Base-by-base conservation (phyloP, 2,797 vertebrate genomes). In the Rhynchonycteris naso region DNA sequence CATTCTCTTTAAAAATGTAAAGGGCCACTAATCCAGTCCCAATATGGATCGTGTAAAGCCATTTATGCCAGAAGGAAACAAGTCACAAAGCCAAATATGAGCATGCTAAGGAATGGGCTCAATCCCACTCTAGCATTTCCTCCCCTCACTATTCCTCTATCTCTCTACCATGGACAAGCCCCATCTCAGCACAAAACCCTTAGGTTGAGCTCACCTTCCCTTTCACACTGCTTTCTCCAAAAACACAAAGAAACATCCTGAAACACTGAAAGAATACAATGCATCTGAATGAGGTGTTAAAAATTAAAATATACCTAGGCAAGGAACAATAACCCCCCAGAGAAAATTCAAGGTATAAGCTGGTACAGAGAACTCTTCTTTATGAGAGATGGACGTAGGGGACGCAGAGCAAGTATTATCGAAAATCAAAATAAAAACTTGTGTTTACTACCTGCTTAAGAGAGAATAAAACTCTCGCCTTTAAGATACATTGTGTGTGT, bases 171-270 rank as follows among this genome's bases (percentile, higher is more conserved):
- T 0, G 13, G n/a, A 84, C 78, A 90, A 88, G 54, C 47, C 50
- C 4, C 35, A 69, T 7, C 74, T 30, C 61, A 43, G 52, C 71
- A 78, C 79, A 52, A 52, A 90, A 28, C 15, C 30, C 52, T 50
- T 4, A 5, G 33, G 33, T 16, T 33, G 43, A 69, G 58, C 59
- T 81, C 79, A 33, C 63, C 35, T 72, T 50, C 63, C 68, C 38
- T 68, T 43, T 54, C 63, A 15, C 43, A 47, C 8, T 15, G 15
- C 56, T 63, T 59, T 47, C 50, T 30, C 22, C 24, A 9, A 43
- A 58, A 79, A 95, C 52, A 28, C 33, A 35, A 76, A 76, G 74
- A 78, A 58, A n/a, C 87, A 94, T 71, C 61, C 43, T 90, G 95
- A 83, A 83, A 92, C 14, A 33, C n/a, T n/a, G 72, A 50, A 80